Percentiles rank a stretch among this genome's conserved stretches.
Conservation (phyloP, 2,888 invertebrate genomes). For the Drosophila maculinotata region DNA sequence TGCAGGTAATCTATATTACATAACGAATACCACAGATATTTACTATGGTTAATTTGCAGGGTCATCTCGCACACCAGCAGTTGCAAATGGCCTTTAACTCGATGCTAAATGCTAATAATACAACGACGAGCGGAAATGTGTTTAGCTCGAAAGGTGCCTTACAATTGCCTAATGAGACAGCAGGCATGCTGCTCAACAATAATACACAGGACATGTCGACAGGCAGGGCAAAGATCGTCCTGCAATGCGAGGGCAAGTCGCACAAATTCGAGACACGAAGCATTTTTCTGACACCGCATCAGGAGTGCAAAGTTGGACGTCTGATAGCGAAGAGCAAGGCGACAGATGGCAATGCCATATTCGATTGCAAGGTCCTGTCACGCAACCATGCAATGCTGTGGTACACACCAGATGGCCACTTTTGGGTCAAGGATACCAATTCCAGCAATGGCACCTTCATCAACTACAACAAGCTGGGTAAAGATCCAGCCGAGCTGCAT, state of each 20-base stretch:
- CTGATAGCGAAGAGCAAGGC: constrained; percentile 97
- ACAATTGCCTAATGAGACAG: constrained; percentile 44
- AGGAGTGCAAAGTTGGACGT: constrained; percentile 93
- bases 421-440: constrained; percentile 96
- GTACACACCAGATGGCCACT: constrained; percentile 95
- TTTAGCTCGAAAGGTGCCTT: constrained; percentile 65
- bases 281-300: constrained; percentile 82
- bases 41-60: constrained; percentile 13
- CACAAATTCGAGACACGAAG: constrained; percentile 92
- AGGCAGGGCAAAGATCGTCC: constrained; percentile 88
- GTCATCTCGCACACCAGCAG: constrained; percentile 45
- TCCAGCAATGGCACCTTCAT: constrained; percentile 99
- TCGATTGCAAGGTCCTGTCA: constrained; percentile 99
- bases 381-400: constrained; percentile 98
- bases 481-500: constrained; percentile 93
- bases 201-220: constrained; percentile 26
- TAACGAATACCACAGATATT: neutral
- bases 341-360: constrained; percentile 96
- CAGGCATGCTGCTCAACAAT: constrained; percentile 9
- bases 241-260: constrained; percentile 96
- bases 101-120: constrained; percentile 64
- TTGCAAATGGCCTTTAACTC: constrained; percentile 70
- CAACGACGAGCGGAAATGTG: constrained; percentile 44
- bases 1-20: constrained; percentile 40
- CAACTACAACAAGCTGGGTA: constrained; percentile 95